Evolutionary conservation across 2,113 vertebrate species (phyloP).

Genomic region (Corvus moneduloides): DNA sequence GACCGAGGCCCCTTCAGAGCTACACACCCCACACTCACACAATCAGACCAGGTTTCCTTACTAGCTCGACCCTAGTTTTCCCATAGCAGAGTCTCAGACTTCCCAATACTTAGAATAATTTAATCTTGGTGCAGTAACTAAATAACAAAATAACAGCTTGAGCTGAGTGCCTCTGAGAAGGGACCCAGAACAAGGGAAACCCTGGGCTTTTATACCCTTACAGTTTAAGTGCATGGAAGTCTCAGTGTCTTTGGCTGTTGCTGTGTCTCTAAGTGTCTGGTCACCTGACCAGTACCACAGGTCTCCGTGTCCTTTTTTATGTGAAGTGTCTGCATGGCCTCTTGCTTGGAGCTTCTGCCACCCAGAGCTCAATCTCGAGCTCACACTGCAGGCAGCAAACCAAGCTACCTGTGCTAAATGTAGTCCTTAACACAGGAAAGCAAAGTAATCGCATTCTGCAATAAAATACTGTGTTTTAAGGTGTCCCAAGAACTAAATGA

Average conservation of each 20-base stretch:
- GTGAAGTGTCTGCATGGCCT: neutral
- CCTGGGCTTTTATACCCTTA: neutral
- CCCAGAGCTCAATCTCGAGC: neutral
- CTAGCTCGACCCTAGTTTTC: neutral
- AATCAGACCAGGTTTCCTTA: neutral
- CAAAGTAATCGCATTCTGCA: neutral
- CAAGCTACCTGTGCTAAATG: fast-evolving
- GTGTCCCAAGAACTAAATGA: neutral
- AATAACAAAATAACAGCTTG: neutral
- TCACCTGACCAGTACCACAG: neutral
- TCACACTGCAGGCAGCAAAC: neutral
- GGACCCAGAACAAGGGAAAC: neutral
- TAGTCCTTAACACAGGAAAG: neutral
- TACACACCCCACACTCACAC: neutral
- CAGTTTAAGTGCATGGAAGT: fast-evolving
- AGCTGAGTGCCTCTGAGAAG: neutral
- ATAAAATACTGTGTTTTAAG: neutral
- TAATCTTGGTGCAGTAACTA: neutral
- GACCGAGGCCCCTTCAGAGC: neutral
- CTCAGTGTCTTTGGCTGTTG: neutral
- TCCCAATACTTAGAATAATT: neutral
- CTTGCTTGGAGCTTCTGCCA: neutral
- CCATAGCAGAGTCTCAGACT: neutral
- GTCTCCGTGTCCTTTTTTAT: fast-evolving
- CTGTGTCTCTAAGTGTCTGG: neutral